Evolutionary conservation across 64 coral and sea anemone genomes (phyloP).

Genomic region (Montipora efflorescens): DNA sequence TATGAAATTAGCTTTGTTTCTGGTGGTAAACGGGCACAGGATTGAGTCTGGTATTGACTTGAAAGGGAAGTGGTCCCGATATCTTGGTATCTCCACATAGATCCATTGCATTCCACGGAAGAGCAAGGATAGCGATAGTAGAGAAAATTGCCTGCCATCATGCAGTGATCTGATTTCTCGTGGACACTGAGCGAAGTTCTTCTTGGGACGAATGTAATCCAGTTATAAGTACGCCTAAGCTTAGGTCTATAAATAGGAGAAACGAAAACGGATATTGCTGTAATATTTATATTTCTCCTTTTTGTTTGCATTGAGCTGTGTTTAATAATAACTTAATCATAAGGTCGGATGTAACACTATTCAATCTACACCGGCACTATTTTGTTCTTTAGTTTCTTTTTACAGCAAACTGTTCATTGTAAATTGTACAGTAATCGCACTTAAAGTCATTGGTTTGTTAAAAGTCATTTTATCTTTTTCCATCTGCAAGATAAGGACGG

Average conservation of each 20-base stretch:
- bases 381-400: constrained; percentile 24
- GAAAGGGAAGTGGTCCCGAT: constrained; percentile 42
- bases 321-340: constrained; percentile 93
- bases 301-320: constrained; percentile 74
- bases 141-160: constrained; percentile 73
- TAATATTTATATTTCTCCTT: constrained; percentile 59
- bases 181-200: background rate
- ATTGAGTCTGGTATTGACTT: constrained; percentile 13
- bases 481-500: background rate
- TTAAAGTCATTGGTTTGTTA: constrained; percentile 23
- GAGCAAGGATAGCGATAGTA: constrained; percentile 88
- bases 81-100: constrained; percentile 81
- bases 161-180: background rate
- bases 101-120: constrained; percentile 60
- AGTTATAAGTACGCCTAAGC: constrained; percentile 33
- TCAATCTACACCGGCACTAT: constrained; percentile 37
- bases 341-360: constrained; percentile 77
- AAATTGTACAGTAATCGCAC: constrained; percentile 30
- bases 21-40: constrained; percentile 69
- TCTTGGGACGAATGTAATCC: background rate
- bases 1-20: constrained; percentile 71
- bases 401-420: constrained; percentile 1
- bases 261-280: constrained; percentile 51
- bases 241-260: constrained; percentile 19
- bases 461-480: constrained; percentile 26